Evolutionary conservation across 2,888 invertebrate genomes (phyloP).

Genomic region (Sylvicola fuscatus): DNA sequence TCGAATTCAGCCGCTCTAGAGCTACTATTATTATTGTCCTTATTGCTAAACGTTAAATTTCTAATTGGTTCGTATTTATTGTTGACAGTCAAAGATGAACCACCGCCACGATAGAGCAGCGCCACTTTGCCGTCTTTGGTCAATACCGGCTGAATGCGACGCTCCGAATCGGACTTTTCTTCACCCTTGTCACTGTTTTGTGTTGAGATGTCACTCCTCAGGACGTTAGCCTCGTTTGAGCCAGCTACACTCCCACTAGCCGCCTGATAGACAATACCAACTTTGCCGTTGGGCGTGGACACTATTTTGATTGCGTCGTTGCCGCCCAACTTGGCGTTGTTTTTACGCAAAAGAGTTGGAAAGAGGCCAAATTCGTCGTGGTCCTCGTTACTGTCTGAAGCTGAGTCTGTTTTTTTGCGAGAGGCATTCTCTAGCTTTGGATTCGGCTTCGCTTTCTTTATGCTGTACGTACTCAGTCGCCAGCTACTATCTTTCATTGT

Average conservation of each 20-base stretch:
- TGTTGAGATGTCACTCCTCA: not conserved
- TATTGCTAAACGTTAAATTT: slow-evolving; percentile 15
- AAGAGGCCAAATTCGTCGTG: too few relatives aligned
- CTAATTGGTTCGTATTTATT: slow-evolving; percentile 26
- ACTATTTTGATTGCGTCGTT: slow-evolving; percentile 28
- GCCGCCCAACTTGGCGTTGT: slow-evolving; percentile 22
- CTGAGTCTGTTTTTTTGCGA: too few relatives aligned
- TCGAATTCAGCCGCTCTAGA: too few relatives aligned
- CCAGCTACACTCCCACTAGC: not conserved
- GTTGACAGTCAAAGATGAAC: slow-evolving; percentile 12
- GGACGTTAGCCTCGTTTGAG: not conserved
- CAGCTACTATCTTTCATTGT: too few relatives aligned
- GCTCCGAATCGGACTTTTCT: not conserved
- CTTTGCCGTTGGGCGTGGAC: slow-evolving; percentile 26
- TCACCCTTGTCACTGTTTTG: slow-evolving; percentile 1
- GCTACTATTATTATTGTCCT: slow-evolving; percentile 1
- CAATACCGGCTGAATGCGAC: slow-evolving; percentile 26
- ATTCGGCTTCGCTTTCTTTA: too few relatives aligned
- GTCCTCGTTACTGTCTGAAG: too few relatives aligned
- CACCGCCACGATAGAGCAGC: slow-evolving; percentile 26
- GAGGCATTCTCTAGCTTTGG: too few relatives aligned
- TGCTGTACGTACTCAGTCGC: too few relatives aligned
- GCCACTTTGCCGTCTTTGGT: slow-evolving; percentile 29
- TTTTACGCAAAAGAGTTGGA: too few relatives aligned
- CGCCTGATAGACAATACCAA: slow-evolving; percentile 27